Evolutionary conservation across 1,140 invertebrate genomes (phyloP), one percentile per base, ranked within the genome.

Genomic region (Euborellia annulipes): DNA sequence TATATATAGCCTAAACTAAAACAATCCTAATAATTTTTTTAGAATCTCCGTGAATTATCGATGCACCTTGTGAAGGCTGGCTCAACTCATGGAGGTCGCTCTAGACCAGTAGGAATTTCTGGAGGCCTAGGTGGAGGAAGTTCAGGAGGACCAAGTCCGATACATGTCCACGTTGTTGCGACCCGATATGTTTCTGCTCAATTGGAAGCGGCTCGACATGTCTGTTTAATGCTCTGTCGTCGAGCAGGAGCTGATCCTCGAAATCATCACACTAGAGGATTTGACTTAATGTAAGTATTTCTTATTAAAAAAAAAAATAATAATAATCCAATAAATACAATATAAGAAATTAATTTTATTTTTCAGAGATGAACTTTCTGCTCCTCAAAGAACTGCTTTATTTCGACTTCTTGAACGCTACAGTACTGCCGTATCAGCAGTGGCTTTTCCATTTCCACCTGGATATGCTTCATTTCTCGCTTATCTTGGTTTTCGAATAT

Each of bases 391-490:
- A 48, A 72, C 72, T 58, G 64, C 81, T 16, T 59, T 86, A 14
- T 84, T 86, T 54, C 72, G 75, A 41, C 67, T 81, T 13, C 55
- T 87, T 30, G 82, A 86, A 57, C 71, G 82, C 47, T 87, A 84
- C 63, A 76, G 76, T 51, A 68, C 82, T 48, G 77, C 83, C 1
- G 72, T 79, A 18, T 82, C 85, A 58, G 74, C 70, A n/a, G 69
- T 84, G 41, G 83, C 83, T 8, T 88, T 81, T 63, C 85, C 85
- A 1, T 63, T 85, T 46, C 84, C 85, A 20, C 78, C 84, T 57
- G 85, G 85, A 17, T 88, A 87, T 55, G 78, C 79, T 9, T 86
- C 85, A 9, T 89, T 88, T 64, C 84, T 88, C 56, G 81, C 84
- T 8, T 87, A 84, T 59, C 67, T 89, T 36, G 85, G 82, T 1